Conservation (phyloP, 1,140 invertebrate species). For the Drosophila sproati region DNA sequence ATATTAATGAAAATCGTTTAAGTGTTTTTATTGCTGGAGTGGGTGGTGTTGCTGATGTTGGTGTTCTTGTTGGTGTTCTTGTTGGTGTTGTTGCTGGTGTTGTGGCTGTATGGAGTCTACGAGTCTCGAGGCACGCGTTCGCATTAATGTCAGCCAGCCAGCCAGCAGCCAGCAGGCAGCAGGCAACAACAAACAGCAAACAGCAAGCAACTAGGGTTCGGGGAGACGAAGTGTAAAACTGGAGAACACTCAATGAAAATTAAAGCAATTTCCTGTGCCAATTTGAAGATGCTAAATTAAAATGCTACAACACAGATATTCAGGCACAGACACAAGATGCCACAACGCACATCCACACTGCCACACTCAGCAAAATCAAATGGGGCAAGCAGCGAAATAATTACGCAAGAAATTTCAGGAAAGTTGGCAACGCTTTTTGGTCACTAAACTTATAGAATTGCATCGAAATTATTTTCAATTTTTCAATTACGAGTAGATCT, state of each 20-base stretch:
- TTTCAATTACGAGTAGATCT: no score
- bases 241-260: constrained; percentile 76
- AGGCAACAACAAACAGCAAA: constrained; percentile 25
- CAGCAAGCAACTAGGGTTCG: constrained; percentile 39
- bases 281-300: constrained; percentile 78
- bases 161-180: neutral
- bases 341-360: no score
- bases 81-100: neutral
- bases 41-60: neutral
- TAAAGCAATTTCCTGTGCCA: constrained; percentile 83
- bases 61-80: neutral
- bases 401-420: no score
- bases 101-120: neutral
- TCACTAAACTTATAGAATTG: no score
- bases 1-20: constrained; percentile 75
- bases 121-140: constrained; percentile 15
- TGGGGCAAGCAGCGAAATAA: no score
- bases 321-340: neutral
- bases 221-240: constrained; percentile 6
- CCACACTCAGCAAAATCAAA: constrained; percentile 6
- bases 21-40: constrained; percentile 44
- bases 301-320: constrained; percentile 42
- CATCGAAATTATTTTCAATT: no score
- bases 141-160: constrained; percentile 7
- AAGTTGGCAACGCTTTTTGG: no score